A percentile compares a stretch with the other conserved stretches of the same genome.
phyloP scores from a whole-genome alignment of 2,888 invertebrate genomes.

The Rhimphoctona megacephalus region DNA sequence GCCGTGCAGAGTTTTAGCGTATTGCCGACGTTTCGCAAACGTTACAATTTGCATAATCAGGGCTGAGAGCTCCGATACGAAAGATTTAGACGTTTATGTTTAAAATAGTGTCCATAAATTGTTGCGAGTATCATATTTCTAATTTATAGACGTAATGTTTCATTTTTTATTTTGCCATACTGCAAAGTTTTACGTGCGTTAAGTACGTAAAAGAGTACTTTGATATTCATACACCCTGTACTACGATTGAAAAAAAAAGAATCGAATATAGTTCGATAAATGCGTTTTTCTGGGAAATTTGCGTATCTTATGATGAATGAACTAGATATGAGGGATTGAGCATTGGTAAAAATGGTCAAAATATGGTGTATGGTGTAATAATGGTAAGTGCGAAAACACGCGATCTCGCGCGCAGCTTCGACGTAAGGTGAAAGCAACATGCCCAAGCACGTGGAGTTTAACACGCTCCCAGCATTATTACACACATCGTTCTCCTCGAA shows the following conservation, averaged over 20 bases:
- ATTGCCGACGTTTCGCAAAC: too few species aligned
- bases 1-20: too few species aligned
- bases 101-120: neutral
- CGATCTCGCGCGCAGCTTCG: conserved; percentile 45
- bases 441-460: conserved; percentile 61
- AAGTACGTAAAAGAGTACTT: neutral
- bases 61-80: too few species aligned
- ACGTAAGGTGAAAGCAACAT: conserved; percentile 68
- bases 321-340: conserved; percentile 19
- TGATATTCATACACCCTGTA: neutral
- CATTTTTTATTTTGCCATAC: neutral
- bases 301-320: conserved; percentile 7
- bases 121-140: neutral
- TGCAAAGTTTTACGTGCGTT: neutral
- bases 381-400: conserved; percentile 60
- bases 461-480: conserved; percentile 68
- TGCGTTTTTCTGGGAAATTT: neutral
- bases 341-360: conserved; percentile 43
- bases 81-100: neutral
- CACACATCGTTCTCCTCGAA: conserved; percentile 48
- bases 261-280: neutral
- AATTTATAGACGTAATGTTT: neutral
- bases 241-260: neutral
- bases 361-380: conserved; percentile 47
- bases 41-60: too few species aligned